Evolutionary conservation across 2,797 vertebrate species (phyloP), one percentile per base, ranked within the genome.

Genomic region (Carapus acus): DNA sequence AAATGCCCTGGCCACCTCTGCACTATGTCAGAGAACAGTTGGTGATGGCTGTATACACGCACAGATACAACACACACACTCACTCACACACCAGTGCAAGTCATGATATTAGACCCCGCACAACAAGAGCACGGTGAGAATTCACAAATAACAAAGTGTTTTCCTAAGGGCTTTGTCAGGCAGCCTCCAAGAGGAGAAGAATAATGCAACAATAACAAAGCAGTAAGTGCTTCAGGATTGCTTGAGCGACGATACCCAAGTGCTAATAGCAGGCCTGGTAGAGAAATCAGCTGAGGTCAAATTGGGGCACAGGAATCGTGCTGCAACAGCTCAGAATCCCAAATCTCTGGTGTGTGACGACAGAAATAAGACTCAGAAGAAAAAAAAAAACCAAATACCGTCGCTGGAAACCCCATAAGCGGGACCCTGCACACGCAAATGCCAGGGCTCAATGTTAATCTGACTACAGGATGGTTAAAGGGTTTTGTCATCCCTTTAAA

Each of bases 401-500:
- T 24, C 43, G 40, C 31, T 43, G 40, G 40, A 41, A 43, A 16
- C 43, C 23, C 37, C 37, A 38, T 18, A 34, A 29, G 19, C 17
- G 21, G 17, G 42, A 20, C 29, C 22, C 50, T 60, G 18, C 41
- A n/a, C 41, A 58, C 48, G 42, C 49, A 37, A 29, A 54, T 59
- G 58, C 46, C 39, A 19, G 60, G 69, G 65, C 54, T 73, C 69
- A 70, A 45, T 50, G 43, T 48, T 77, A 76, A 77, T 73, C 63
- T 47, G 71, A 60, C 62, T 24, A 62, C 58, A 61, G 65, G 65
- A 73, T 65, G 55, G 55, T 73, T 49, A 58, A 79, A 76, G 17
- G 14, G 45, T 67, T 69, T 70, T 77, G 78, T 82, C 79, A 81
- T 81, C 50, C 49, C 71, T 76, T 80, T 59, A 76, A 82, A 85